Conservation (phyloP, 2,113 vertebrate genomes). For the Pangasianodon hypophthalmus region DNA sequence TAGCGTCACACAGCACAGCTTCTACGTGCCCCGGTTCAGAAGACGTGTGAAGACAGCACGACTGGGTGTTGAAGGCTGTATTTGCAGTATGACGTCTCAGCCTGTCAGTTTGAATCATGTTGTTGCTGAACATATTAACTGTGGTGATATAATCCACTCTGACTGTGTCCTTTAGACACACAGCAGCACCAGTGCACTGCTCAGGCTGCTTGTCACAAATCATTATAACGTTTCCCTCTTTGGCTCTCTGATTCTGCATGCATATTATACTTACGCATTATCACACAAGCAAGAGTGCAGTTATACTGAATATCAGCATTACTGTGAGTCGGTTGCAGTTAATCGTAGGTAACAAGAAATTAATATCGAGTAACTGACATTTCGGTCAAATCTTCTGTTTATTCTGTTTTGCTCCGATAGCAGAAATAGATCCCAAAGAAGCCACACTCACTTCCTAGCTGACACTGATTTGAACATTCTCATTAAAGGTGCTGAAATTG, state of each 20-base stretch:
- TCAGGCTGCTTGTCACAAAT: constrained; percentile 16
- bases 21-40: background rate
- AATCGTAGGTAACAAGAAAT: too few species aligned
- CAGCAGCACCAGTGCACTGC: constrained; percentile 31
- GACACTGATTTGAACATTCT: too few species aligned
- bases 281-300: background rate
- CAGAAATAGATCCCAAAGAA: too few species aligned
- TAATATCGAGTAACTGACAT: too few species aligned
- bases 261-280: background rate
- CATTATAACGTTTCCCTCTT: background rate
- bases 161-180: constrained; percentile 46
- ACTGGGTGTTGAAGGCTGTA: constrained; percentile 31
- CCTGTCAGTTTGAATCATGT: constrained; percentile 45
- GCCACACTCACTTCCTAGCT: too few species aligned
- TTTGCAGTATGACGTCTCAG: constrained; percentile 27
- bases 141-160: constrained; percentile 43
- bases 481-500: too few species aligned
- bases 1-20: background rate
- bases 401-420: too few species aligned
- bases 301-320: background rate
- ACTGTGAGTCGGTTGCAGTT: background rate
- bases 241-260: background rate
- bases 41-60: background rate
- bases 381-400: too few species aligned
- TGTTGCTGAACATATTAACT: constrained; percentile 19